Conservation (phyloP, 2,113 vertebrate genomes). For the Oxyura jamaicensis region DNA sequence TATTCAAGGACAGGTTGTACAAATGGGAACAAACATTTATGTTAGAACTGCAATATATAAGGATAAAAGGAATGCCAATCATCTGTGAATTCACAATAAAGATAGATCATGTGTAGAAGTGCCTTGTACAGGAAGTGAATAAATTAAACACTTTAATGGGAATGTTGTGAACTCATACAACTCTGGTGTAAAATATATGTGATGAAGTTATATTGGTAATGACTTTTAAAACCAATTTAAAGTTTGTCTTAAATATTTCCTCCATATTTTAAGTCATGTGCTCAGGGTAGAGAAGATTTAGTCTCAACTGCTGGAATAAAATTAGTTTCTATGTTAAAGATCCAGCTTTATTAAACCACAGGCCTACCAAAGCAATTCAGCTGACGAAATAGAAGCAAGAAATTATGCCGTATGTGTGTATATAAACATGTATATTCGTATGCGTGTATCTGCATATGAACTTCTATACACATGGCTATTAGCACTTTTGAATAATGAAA, state of each 20-base stretch:
- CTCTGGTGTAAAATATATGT: background rate
- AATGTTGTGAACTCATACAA: background rate
- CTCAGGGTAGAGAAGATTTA: background rate
- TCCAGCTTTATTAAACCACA: background rate
- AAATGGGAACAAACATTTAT: conserved; percentile 16
- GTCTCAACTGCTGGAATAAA: background rate
- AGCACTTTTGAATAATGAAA: background rate
- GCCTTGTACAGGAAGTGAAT: background rate
- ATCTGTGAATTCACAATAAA: conserved; percentile 6
- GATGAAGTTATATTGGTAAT: background rate
- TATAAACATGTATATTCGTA: background rate
- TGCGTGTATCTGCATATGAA: background rate
- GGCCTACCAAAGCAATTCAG: background rate
- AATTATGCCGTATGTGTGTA: background rate
- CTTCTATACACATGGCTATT: background rate
- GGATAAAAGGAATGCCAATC: conserved; percentile 22
- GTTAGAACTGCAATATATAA: background rate
- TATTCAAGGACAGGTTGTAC: background rate
- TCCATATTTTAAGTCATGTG: background rate
- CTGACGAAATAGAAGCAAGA: background rate
- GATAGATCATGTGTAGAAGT: background rate
- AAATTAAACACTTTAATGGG: background rate
- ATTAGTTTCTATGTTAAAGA: background rate
- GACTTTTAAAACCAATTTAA: background rate
- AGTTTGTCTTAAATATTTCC: background rate